Percentiles rank a stretch among this genome's conserved stretches.
These are phyloP conservation scores for Xenotilapia caudafasciata DNA, from an alignment of 2,113 vertebrate species.

Conservation along the genomic window DNA sequence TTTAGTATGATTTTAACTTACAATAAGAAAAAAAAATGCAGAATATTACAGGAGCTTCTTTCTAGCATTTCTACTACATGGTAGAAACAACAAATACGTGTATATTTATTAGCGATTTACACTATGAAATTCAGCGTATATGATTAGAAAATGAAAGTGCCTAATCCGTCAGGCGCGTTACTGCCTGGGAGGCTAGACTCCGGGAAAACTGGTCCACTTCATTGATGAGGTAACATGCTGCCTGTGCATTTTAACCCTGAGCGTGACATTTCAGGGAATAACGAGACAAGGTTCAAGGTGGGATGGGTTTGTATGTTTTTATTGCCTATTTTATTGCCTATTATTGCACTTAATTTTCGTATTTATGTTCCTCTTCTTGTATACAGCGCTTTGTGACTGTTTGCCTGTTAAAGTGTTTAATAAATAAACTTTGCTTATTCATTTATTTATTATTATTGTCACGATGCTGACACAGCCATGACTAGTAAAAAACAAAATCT, in stretches of 20 bases:
- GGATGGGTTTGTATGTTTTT: neutral
- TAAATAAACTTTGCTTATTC: neutral
- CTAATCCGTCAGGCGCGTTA: neutral
- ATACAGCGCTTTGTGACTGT: neutral
- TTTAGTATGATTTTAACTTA: neutral
- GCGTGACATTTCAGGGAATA: neutral
- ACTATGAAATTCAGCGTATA: neutral
- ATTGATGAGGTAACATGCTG: accelerated
- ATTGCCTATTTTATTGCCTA: neutral
- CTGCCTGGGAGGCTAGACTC: neutral
- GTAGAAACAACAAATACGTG: neutral
- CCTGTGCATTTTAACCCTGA: neutral
- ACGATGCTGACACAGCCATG: neutral
- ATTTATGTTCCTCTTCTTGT: neutral
- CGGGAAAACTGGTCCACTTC: accelerated
- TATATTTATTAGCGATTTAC: neutral
- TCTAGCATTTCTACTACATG: neutral
- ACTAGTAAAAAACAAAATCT: neutral
- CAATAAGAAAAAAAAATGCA: neutral
- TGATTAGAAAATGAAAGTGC: neutral
- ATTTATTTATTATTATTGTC: neutral
- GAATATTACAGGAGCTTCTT: neutral
- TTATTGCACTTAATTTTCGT: neutral
- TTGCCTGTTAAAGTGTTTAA: neutral
- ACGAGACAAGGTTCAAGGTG: neutral